A percentile compares a stretch with the other conserved stretches of the same genome.
These are phyloP conservation scores for Peromyscus californicus DNA, from an alignment of 2,113 vertebrate genomes.

Conservation along the genomic window DNA sequence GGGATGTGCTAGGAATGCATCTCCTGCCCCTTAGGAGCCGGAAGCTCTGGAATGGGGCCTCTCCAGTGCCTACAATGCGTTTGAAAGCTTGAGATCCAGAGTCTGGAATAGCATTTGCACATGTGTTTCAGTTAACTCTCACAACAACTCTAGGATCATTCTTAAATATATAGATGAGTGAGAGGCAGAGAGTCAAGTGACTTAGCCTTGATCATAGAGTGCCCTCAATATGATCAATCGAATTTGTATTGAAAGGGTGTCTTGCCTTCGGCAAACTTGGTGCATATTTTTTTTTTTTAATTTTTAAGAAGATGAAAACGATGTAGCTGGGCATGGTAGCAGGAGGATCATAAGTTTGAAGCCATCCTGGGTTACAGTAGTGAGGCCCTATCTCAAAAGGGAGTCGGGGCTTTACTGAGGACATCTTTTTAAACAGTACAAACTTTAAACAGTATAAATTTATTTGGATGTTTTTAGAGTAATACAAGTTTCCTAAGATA, in stretches of 20 bases:
- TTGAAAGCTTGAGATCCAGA: neutral
- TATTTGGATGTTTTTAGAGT: constrained; percentile 35
- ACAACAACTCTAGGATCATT: neutral
- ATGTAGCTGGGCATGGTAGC: neutral
- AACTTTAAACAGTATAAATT: constrained; percentile 52
- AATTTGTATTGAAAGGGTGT: neutral
- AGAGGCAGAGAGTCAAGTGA: neutral
- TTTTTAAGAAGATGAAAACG: neutral
- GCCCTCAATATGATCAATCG: neutral
- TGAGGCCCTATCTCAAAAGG: neutral
- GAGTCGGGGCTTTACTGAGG: neutral
- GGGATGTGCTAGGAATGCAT: neutral
- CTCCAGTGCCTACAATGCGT: neutral
- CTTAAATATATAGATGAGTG: neutral
- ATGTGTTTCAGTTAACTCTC: neutral
- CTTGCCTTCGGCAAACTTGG: constrained; percentile 25
- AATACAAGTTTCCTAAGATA: constrained; percentile 27
- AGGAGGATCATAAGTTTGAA: neutral
- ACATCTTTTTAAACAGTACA: constrained; percentile 6
- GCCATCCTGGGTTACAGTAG: neutral
- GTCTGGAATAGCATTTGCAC: neutral
- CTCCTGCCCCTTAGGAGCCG: neutral
- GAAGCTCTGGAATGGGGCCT: neutral
- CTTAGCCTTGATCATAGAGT: neutral
- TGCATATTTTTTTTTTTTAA: neutral